Conservation (phyloP, 2,113 vertebrate species). For the Corythoichthys intestinalis region DNA sequence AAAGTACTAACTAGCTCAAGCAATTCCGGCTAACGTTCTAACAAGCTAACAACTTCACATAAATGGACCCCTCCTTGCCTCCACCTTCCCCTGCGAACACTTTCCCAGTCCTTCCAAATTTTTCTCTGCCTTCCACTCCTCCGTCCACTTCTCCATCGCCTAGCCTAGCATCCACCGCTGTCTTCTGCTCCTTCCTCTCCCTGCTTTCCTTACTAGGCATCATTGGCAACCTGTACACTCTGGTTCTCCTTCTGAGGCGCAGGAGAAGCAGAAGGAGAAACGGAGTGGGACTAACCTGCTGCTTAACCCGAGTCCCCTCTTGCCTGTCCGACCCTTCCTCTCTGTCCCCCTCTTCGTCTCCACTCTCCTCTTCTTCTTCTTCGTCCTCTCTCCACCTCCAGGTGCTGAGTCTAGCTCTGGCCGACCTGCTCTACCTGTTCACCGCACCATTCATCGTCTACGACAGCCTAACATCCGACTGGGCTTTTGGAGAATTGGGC, state of each 20-base stretch:
- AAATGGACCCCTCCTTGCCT: conserved; percentile 66
- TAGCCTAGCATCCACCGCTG: conserved; percentile 71
- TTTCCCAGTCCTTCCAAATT: conserved; percentile 46
- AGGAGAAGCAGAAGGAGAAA: conserved; percentile 58
- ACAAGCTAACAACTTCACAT: conserved; percentile 11
- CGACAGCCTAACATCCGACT: conserved; percentile 77
- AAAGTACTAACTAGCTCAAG: not conserved
- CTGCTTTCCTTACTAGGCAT: conserved; percentile 78
- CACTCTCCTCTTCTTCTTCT: conserved; percentile 57
- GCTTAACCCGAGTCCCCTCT: conserved; percentile 44
- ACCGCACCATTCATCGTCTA: conserved; percentile 81
- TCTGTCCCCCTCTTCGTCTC: conserved; percentile 57
- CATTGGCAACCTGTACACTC: conserved; percentile 79
- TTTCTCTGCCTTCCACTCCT: conserved; percentile 58
- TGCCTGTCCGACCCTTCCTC: conserved; percentile 60
- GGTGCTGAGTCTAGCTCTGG: conserved; percentile 79
- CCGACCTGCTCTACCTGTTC: conserved; percentile 81
- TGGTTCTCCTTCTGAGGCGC: conserved; percentile 73
- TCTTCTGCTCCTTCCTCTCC: conserved; percentile 77
- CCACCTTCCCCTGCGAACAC: conserved; percentile 54
- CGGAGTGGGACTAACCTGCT: conserved; percentile 43
- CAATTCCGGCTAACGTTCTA: conserved; percentile 1
- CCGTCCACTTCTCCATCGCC: conserved; percentile 70
- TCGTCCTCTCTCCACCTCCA: conserved; percentile 75
- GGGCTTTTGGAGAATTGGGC: conserved; percentile 79